Base-by-base conservation (phyloP, 2,888 invertebrate genomes). In the Gari tellinella region DNA sequence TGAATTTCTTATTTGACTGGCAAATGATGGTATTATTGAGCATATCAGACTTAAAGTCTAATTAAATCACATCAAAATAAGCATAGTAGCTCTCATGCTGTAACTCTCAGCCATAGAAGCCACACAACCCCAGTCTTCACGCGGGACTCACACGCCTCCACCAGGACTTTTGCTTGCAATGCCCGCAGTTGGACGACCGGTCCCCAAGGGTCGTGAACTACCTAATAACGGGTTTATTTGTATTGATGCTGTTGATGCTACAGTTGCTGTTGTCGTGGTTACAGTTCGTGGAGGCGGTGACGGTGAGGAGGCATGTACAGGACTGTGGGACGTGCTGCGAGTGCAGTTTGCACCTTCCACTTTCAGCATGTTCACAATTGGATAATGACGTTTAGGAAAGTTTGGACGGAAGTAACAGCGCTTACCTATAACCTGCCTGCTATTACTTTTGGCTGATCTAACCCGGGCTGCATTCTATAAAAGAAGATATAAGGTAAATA, bases 401-500 rank as follows among this genome's bases (percentile, higher is more conserved):
- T 76, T 73, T 60, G 63, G 57, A 56, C 64, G 58, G 57, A 70
- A 48, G 65, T 65, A 67, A 65, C 60, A 69, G 69, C 70, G 70
- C 85, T 85, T 84, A 85, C 85, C 85, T 69, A 85, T 80, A 41
- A 82, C 78, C 63, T 83, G 81, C 8, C 85, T 78, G n/a, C n/a
- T n/a, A 61, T 68, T 79, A 65, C 70, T 79, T 37, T 84, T 83
- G 51, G 85, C 86, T n/a, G 86, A 86, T 56, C 72, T 76, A 48
- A 78, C 83, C 62, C 85, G 66, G 53, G 76, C 73, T 49, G 66
- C 48, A 49, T 64, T 51, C 84, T 83, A 79, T 67, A 83, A 83
- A 4, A 23, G 4, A 55, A 8, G 23, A 15, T 23, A 25, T 21
- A 48, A 48, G 19, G 7, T 45, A n/a, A n/a, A n/a, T n/a, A n/a